A percentile compares a stretch with the other conserved stretches of the same genome.
Conservation (phyloP, 64 coral and sea anemone species). For the Pocillopora verrucosa region DNA sequence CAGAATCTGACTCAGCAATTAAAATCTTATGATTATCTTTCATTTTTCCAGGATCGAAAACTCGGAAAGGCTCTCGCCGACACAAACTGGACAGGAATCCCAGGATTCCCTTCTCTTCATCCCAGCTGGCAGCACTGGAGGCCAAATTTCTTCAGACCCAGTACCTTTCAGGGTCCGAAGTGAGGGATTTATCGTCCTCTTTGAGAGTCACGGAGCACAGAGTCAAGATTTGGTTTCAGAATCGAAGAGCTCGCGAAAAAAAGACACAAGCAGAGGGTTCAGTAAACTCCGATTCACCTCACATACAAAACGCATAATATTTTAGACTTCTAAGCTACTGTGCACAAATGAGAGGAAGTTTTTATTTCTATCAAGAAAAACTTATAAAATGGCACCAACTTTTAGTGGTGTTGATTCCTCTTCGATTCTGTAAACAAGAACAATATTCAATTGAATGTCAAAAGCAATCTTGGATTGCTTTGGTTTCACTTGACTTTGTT, state of each 20-base stretch:
- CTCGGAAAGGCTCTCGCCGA: conserved; percentile 63
- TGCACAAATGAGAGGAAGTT: too few relatives aligned
- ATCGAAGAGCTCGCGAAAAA: conserved; percentile 85
- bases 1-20: background rate
- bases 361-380: too few relatives aligned
- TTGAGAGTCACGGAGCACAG: conserved; percentile 88
- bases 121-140: conserved; percentile 73
- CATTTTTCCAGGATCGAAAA: conserved; percentile 74
- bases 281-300: background rate
- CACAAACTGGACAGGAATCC: conserved; percentile 87
- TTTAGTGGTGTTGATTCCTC: too few relatives aligned
- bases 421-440: too few relatives aligned
- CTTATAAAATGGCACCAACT: too few relatives aligned
- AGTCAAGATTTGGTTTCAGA: conserved; percentile 98
- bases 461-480: too few relatives aligned
- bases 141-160: conserved; percentile 85
- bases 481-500: too few relatives aligned
- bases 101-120: conserved; percentile 81
- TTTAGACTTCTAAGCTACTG: too few relatives aligned
- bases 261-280: conserved; percentile 25
- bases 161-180: conserved; percentile 83
- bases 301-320: background rate
- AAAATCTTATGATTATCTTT: background rate
- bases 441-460: too few relatives aligned
- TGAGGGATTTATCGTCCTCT: conserved; percentile 70